A percentile compares a stretch with the other conserved stretches of the same genome.
These are phyloP conservation scores for Sminthurides aquaticus DNA, from an alignment of 2,888 invertebrate species.

Conservation along the genomic window DNA sequence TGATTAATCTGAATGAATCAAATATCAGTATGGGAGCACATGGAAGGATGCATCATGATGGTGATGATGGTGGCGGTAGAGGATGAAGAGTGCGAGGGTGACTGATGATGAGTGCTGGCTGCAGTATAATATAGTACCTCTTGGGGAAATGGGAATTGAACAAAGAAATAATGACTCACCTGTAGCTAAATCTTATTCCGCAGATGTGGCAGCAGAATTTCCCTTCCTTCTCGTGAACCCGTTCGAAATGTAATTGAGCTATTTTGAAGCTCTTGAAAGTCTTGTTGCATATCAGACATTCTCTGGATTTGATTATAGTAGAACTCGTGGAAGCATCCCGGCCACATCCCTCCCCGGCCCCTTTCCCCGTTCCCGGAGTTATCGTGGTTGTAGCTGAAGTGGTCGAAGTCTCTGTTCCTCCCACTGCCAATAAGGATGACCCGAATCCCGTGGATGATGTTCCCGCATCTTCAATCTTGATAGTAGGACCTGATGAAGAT, in stretches of 20 bases:
- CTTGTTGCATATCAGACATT: conserved; percentile 38
- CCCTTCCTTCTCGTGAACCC: conserved; percentile 39
- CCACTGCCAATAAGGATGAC: too few relatives aligned
- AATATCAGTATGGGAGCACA: neutral
- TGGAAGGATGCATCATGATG: neutral
- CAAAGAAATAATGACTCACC: conserved; percentile 31
- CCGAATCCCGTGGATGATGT: too few relatives aligned
- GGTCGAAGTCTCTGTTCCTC: neutral
- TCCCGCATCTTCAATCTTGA: too few relatives aligned
- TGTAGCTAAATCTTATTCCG: conserved; percentile 38
- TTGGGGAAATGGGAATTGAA: neutral
- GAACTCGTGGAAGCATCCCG: neutral
- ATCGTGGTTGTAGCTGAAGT: conserved; percentile 12
- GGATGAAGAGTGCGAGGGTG: neutral
- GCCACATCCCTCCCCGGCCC: too few relatives aligned
- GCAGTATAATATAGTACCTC: neutral
- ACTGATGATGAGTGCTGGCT: neutral
- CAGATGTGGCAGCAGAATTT: conserved; percentile 41
- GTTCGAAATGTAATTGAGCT: conserved; percentile 37
- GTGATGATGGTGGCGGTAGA: neutral
- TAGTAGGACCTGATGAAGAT: too few relatives aligned
- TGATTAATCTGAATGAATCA: conserved; percentile 9
- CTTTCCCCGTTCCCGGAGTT: conserved; percentile 24
- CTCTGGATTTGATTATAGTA: conserved; percentile 23
- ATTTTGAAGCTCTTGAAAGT: conserved; percentile 41